Percentiles rank a stretch among this genome's conserved stretches.
phyloP scores from a whole-genome alignment of 2,113 vertebrate genomes.

The Reinhardtius hippoglossoides region DNA sequence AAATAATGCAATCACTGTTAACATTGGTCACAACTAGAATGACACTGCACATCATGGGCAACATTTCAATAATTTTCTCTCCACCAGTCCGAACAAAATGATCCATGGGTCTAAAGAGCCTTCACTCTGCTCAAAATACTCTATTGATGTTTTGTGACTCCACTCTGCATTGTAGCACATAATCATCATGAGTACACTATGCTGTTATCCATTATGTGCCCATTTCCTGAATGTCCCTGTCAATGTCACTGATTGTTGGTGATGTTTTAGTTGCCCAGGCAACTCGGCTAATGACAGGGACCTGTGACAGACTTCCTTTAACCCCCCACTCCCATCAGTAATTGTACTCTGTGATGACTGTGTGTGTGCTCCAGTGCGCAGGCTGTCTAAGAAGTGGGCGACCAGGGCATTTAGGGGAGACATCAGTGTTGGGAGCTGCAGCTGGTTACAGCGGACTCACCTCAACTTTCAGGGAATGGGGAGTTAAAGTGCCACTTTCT shows the following conservation, averaged over 20 bases:
- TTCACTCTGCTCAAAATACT: slow-evolving; percentile 8
- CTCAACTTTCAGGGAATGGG: slow-evolving; percentile 15
- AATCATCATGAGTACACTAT: slow-evolving; percentile 22
- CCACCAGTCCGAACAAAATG: not conserved
- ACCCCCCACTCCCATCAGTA: slow-evolving; percentile 1
- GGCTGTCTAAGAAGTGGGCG: slow-evolving; percentile 51
- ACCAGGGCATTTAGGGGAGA: slow-evolving; percentile 36
- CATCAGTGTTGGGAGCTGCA: not conserved
- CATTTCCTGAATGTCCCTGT: slow-evolving; percentile 46
- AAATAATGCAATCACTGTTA: slow-evolving; percentile 15
- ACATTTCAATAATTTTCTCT: not conserved
- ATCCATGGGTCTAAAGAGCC: not conserved
- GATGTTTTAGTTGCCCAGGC: slow-evolving; percentile 62
- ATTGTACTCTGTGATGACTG: slow-evolving; percentile 61
- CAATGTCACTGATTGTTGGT: slow-evolving; percentile 55
- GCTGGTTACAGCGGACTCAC: slow-evolving; percentile 23
- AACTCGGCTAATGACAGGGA: slow-evolving; percentile 67
- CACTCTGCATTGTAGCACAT: slow-evolving; percentile 23
- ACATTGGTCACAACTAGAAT: slow-evolving; percentile 1
- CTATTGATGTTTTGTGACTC: slow-evolving; percentile 6
- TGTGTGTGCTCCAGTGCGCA: slow-evolving; percentile 63
- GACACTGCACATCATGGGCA: not conserved
- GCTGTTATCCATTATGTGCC: slow-evolving; percentile 45
- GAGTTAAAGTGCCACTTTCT: slow-evolving; percentile 28
- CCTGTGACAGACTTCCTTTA: slow-evolving; percentile 32